Base-by-base conservation (phyloP, 2,113 vertebrate genomes). In the Dicrurus megarhynchus region DNA sequence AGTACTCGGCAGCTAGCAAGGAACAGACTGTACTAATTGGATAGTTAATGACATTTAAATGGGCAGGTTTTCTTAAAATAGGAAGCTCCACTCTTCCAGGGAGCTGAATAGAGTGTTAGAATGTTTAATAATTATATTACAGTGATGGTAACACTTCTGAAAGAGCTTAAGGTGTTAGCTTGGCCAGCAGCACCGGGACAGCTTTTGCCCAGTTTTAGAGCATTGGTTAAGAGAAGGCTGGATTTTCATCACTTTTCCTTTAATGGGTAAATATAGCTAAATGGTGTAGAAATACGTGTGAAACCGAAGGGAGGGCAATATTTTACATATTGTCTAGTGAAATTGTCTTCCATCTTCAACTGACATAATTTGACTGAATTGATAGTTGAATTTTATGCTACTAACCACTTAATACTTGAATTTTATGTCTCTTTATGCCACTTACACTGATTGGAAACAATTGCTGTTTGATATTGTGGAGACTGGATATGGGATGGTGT, bases 11-110 rank as follows among this genome's bases (percentile, higher is more conserved):
- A 79, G 86, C 76, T 89, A 93, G 75, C 80, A 68, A 93, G 87
- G 88, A 96, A 73, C 59, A 79, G 92, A 74, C 93, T 82, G 68
- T 84, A 82, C 87, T 96, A 92, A 93, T 91, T 92, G 90, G 94
- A 64, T 93, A 87, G 89, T 93, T 97, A 94, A 97, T 96, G 94
- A 69, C 86, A 90, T 94, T 93, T 94, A 93, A 96, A 96, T 87
- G 60, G 87, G 37, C 84, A 42, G 46, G 42, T 27, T 90, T 96
- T 87, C 77, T 80, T 92, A 91, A 96, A 94, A 87, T 88, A 92
- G 92, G 83, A 83, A 95, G 67, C 32, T 84, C 30, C 16, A 7
- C 67, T 92, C 27, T 91, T 91, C 37, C 42, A 70, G 42, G 56
- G n/a, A 86, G 42, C 50, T 50, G 63, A 44, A 56, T 59, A 87